Conservation (phyloP, 2,888 invertebrate genomes). For the Suillia variegata region DNA sequence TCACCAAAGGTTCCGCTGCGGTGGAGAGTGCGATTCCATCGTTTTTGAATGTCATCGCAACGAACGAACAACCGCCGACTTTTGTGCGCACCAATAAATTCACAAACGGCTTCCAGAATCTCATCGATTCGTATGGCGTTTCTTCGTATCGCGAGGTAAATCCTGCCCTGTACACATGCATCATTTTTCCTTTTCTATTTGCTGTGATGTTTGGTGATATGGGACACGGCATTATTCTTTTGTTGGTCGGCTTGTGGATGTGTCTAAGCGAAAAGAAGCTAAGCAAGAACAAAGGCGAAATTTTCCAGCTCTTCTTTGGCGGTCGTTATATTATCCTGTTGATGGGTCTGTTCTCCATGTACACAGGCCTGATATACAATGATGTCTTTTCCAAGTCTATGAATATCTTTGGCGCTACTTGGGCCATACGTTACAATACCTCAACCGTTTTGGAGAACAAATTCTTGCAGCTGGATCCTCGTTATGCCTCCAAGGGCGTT, state of each 20-base stretch:
- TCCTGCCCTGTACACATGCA: constrained; percentile 85
- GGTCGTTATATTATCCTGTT: constrained; percentile 96
- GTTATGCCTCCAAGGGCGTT: constrained; percentile 61
- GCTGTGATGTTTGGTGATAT: constrained; percentile 96
- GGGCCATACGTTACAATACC: constrained; percentile 69
- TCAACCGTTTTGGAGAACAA: constrained; percentile 58
- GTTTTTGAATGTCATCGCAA: constrained; percentile 87
- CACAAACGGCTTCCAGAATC: constrained; percentile 88
- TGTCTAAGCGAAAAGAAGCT: constrained; percentile 79
- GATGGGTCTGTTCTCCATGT: constrained; percentile 97
- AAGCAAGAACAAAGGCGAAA: constrained; percentile 76
- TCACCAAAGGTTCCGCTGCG: constrained; percentile 80
- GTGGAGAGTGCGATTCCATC: constrained; percentile 90
- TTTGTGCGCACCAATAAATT: constrained; percentile 92
- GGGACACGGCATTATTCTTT: constrained; percentile 88
- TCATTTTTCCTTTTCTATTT: constrained; percentile 94
- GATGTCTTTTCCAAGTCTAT: constrained; percentile 95
- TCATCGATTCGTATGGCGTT: constrained; percentile 93
- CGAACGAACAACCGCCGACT: constrained; percentile 83
- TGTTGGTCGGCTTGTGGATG: constrained; percentile 81
- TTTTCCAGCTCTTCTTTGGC: constrained; percentile 96
- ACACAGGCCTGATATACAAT: constrained; percentile 98
- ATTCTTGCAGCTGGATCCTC: constrained; percentile 69
- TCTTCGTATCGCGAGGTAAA: constrained; percentile 92
- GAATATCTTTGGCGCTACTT: constrained; percentile 91